Evolutionary conservation across 2,888 invertebrate genomes (phyloP), one percentile per base, ranked within the genome.

Genomic region (Cephus pygmeus): DNA sequence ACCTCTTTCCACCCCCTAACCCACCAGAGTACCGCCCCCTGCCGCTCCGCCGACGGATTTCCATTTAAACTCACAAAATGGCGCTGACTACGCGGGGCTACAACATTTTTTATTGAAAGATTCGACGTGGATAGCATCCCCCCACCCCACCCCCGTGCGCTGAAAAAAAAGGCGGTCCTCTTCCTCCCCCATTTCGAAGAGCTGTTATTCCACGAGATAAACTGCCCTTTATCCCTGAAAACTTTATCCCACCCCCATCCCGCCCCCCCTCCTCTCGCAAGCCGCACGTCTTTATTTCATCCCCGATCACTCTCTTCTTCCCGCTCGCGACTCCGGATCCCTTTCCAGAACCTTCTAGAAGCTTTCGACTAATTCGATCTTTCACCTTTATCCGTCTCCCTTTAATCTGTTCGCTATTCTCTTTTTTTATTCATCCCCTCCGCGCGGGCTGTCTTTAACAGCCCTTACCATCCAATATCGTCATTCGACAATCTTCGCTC

Each of bases 21-120:
- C 83, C 83, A 78, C 81, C 82, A 83, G 83, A 83, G 82, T 84
- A 82, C 83, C 79, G 80, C 81, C 82, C 73, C 77, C 75, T 75
- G 69, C 69, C 71, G 75, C 79, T 78, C 80, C 76, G 81, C 79
- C 80, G 81, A 69, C 85, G 91, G 90, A 91, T 91, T 91, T 91
- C 91, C 91, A 91, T 91, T 91, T 91, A 91, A 91, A 91, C 88
- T 91, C 90, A 86, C 91, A 91, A 91, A 91, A 91, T 91, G 91
- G 91, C 91, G 91, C 89, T 89, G 88, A 89, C 88, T 88, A 86
- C 87, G 88, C 89, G 89, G 87, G 88, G 84, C 91, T 90, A 89
- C 91, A 90, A 91, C 90, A 91, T 91, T 91, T 90, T 91, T 91
- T 91, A 91, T 91, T 91, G 90, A 91, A 90, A 91, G 91, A 91